Evolutionary conservation across 2,113 vertebrate genomes (phyloP), one percentile per base, ranked within the genome.

Genomic region (Notiomystis cincta): DNA sequence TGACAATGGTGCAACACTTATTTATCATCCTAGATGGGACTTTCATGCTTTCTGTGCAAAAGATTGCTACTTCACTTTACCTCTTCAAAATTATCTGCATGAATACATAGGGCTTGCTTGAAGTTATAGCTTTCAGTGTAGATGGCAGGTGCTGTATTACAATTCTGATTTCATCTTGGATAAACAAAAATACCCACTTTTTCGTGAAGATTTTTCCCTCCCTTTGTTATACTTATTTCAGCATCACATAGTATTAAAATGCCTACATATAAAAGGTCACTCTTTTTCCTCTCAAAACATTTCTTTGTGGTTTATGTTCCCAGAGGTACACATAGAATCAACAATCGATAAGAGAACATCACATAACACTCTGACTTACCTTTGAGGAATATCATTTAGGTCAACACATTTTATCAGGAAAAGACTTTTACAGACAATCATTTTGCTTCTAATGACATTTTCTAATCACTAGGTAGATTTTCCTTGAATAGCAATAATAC

Each of bases 221-320:
- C 4, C n/a, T 87, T 95, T 96, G 69, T 95, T 97, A 93, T 69
- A 93, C 44, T 96, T 97, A 96, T 97, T 97, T 93, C 91, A 97
- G 91, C 92, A 96, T 98, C 96, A 95, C 96, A 98, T 64, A 94
- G 96, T 97, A 98, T 98, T 98, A 97, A 98, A 98, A 98, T 95
- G 89, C 95, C 89, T 98, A 81, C 79, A 56, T 66, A 85, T 97
- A 97, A 98, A 98, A 98, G 98, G 98, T 98, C 98, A 98, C 54
- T 97, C 88, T 94, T 97, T 95, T 97, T 96, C 82, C 45, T 84
- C 98, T 98, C 97, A 98, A 98, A 98, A 97, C 96, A 97, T 97
- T 97, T 98, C 98, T 97, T 96, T 87, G 92, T 94, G 80, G 87
- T 95, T 97, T 98, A 91, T 96, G 51, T 79, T 97, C 97, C 97